A percentile compares a stretch with the other conserved stretches of the same genome.
Conservation (phyloP, 2,888 invertebrate genomes). For the Dexiosoma caninum region DNA sequence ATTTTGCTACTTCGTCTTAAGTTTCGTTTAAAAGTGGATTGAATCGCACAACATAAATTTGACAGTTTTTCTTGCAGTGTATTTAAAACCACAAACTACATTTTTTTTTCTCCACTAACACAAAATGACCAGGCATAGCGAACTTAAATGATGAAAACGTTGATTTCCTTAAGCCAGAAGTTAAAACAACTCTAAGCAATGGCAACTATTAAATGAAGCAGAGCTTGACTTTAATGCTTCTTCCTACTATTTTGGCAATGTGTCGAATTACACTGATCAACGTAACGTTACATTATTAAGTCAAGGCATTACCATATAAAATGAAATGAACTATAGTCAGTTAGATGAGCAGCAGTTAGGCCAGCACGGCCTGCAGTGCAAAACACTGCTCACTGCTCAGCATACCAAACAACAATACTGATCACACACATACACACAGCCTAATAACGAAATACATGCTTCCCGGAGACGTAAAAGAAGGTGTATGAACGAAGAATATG, state of each 20-base stretch:
- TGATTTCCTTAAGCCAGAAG: constrained; percentile 37
- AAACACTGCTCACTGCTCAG: neutral
- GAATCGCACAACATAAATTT: neutral
- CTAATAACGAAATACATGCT: constrained; percentile 23
- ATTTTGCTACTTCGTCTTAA: too few species aligned
- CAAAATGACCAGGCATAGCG: constrained; percentile 40
- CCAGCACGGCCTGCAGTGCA: neutral
- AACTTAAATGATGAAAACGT: constrained; percentile 42
- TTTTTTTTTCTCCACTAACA: neutral
- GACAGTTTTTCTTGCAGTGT: constrained; percentile 28
- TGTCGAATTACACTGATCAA: constrained; percentile 67
- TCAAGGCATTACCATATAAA: constrained; percentile 58
- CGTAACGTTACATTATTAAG: constrained; percentile 64
- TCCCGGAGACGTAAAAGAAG: constrained; percentile 28
- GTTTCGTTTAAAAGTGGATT: too few species aligned
- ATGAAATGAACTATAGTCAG: constrained; percentile 43
- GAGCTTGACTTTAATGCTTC: neutral
- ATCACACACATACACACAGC: constrained; percentile 13
- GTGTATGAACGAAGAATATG: constrained; percentile 43
- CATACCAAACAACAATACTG: constrained; percentile 1
- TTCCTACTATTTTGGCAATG: constrained; percentile 58
- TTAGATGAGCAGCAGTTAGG: constrained; percentile 42
- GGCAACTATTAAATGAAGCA: constrained; percentile 33
- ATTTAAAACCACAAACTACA: constrained; percentile 9
- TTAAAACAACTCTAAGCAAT: constrained; percentile 32